Evolutionary conservation across 2,113 vertebrate species (phyloP).

Genomic region (Marcusenius ussheri): DNA sequence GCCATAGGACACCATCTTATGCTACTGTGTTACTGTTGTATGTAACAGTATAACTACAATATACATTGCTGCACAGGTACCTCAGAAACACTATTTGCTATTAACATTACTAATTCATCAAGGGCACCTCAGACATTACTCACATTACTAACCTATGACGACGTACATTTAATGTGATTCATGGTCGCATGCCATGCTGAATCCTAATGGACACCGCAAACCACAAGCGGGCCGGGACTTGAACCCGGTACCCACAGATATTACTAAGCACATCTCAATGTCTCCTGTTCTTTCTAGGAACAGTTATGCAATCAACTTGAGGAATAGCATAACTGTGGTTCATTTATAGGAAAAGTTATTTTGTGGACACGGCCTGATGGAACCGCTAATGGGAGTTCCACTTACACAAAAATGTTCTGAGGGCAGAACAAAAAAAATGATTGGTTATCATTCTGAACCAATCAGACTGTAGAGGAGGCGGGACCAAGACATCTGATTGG

Average conservation of each 20-base stretch:
- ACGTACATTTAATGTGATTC: not conserved
- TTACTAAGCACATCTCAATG: not conserved
- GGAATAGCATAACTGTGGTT: not conserved
- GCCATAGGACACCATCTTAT: not conserved
- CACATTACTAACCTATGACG: not conserved
- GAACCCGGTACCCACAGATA: not conserved
- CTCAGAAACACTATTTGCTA: not conserved
- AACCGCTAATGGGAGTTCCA: not conserved
- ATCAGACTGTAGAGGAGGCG: not conserved
- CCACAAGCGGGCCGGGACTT: not conserved
- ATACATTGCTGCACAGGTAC: not conserved
- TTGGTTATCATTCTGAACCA: not conserved
- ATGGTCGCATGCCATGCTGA: not conserved
- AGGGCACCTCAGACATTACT: conserved; percentile 1
- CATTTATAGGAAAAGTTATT: not conserved
- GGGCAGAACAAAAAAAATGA: not conserved
- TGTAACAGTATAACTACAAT: not conserved
- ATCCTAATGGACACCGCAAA: not conserved
- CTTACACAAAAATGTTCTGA: not conserved
- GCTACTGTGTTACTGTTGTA: not conserved
- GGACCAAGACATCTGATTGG: not conserved
- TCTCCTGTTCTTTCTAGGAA: not conserved
- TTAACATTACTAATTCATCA: conserved; percentile 7
- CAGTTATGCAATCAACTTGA: not conserved
- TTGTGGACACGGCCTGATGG: not conserved